Conservation (phyloP, 1,140 invertebrate species). For the Drosophila mojavensis region DNA sequence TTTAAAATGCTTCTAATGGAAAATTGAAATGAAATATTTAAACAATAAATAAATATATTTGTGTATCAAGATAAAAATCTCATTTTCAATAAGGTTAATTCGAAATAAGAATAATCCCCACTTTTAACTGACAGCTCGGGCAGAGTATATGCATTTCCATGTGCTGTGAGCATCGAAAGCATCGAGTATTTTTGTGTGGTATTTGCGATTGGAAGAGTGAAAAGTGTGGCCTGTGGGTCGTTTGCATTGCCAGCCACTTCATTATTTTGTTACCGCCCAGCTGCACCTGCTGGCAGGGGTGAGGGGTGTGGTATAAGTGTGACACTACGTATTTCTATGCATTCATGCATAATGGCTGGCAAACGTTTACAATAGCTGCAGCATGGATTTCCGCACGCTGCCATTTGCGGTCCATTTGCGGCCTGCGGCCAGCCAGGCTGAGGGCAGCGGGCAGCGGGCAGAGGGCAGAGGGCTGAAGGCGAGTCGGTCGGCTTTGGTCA, state of each 20-base stretch:
- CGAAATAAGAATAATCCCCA: neutral
- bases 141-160: constrained; percentile 31
- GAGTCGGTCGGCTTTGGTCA: constrained; percentile 27
- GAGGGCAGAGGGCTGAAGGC: neutral
- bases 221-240: constrained; percentile 38
- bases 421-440: constrained; percentile 27
- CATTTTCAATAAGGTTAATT: too few relatives aligned
- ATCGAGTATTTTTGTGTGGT: constrained; percentile 33
- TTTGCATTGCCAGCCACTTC: constrained; percentile 68
- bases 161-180: neutral
- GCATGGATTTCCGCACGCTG: constrained; percentile 75
- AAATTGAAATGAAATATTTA: too few relatives aligned
- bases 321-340: constrained; percentile 66
- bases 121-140: neutral
- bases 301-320: constrained; percentile 18
- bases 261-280: constrained; percentile 65
- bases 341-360: constrained; percentile 77
- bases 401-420: constrained; percentile 79
- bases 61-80: too few relatives aligned
- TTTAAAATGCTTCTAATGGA: too few relatives aligned
- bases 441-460: constrained; percentile 17
- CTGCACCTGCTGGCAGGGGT: constrained; percentile 15
- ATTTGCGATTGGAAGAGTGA: constrained; percentile 22
- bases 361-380: constrained; percentile 78
- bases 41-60: too few relatives aligned